These are phyloP conservation scores for Branchinecta lindahli DNA, from an alignment of 1,140 invertebrate species.

Conservation along the genomic window DNA sequence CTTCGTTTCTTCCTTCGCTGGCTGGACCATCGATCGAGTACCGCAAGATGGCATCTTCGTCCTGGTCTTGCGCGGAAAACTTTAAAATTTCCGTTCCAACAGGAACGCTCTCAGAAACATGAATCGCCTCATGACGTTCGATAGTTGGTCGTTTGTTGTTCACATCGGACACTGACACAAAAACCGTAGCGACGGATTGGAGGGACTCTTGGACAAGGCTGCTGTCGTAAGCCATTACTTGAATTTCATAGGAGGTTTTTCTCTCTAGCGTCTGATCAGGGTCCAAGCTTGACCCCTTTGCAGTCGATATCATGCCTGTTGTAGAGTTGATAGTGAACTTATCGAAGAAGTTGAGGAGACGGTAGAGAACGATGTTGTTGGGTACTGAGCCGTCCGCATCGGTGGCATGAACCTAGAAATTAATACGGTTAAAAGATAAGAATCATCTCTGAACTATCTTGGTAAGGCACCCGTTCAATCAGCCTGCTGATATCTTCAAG, in stretches of 20 bases:
- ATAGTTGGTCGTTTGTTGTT: slow-evolving; percentile 76
- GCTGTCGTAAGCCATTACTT: slow-evolving; percentile 60
- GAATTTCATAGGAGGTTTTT: slow-evolving; percentile 37
- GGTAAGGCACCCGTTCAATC: slow-evolving; percentile 13
- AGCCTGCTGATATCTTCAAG: slow-evolving; percentile 5
- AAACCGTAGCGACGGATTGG: slow-evolving; percentile 41
- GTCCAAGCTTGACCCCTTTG: slow-evolving; percentile 69
- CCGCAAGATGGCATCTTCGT: slow-evolving; percentile 53
- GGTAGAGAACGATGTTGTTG: slow-evolving; percentile 71
- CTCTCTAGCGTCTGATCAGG: slow-evolving; percentile 60
- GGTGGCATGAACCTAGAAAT: slow-evolving; percentile 47
- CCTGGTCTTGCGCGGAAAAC: slow-evolving; percentile 57
- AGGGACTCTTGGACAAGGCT: slow-evolving; percentile 60
- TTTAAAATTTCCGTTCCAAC: slow-evolving; percentile 35
- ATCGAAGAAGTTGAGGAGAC: slow-evolving; percentile 72
- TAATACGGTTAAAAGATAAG: slow-evolving; percentile 2
- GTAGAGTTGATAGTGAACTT: slow-evolving; percentile 79
- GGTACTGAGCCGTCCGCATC: slow-evolving; percentile 70
- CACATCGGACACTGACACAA: slow-evolving; percentile 72
- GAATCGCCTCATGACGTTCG: slow-evolving; percentile 46
- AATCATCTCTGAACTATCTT: too few species aligned
- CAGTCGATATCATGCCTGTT: slow-evolving; percentile 64
- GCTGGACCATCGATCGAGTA: slow-evolving; percentile 40
- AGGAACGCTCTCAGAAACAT: slow-evolving; percentile 56
- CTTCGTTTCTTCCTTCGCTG: slow-evolving; percentile 50